Evolutionary conservation across 2,888 invertebrate species (phyloP), one percentile per base, ranked within the genome.

Genomic region (Cryptophagus acutangulus): DNA sequence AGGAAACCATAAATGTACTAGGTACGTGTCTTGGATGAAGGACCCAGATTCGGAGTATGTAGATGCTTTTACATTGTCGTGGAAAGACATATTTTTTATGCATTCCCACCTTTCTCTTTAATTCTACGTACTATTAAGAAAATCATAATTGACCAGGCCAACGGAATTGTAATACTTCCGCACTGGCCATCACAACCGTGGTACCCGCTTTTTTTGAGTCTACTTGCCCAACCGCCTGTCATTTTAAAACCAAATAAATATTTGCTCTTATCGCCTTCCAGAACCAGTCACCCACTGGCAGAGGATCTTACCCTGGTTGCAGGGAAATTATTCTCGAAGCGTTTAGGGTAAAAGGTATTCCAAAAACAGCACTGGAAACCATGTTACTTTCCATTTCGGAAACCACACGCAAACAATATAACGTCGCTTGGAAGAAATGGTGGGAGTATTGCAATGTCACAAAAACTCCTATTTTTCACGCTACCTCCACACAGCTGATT

Each of bases 161-260:
- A 36, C 15, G 60, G 59, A 2, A 55, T 63, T 18, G 33, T 63
- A 9, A 55, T 62, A 2, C 56, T 59, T 5, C 61, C 56, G 9
- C 18, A 40, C 5, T 63, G 52, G 59, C 46, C 48, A 25, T 40
- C 46, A 1, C 59, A 61, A 38, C 52, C 57, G 1, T 62, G 58
- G 61, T 62, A 45, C 34, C 59, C 61, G 2, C 4, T 60, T 3
- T 61, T 57, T 34, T 15, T 28, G n/a, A 36, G 25, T 17, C 13
- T 42, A 15, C 14, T 37, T 28, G 17, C 34, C 5, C 3, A 10
- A 17, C 12, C 45, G 13, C 39, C 43, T n/a, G 35, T 59, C 8
- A 15, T 51, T 14, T 52, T 63, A 18, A 6, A 41, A 24, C 58
- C 59, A 20, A 20, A 20, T 17, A 30, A 10, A 28, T 38, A 52